Percentiles rank a stretch among this genome's conserved stretches.
These are phyloP conservation scores for Heliornis fulica DNA, from an alignment of 2,113 vertebrate species.

Conservation along the genomic window DNA sequence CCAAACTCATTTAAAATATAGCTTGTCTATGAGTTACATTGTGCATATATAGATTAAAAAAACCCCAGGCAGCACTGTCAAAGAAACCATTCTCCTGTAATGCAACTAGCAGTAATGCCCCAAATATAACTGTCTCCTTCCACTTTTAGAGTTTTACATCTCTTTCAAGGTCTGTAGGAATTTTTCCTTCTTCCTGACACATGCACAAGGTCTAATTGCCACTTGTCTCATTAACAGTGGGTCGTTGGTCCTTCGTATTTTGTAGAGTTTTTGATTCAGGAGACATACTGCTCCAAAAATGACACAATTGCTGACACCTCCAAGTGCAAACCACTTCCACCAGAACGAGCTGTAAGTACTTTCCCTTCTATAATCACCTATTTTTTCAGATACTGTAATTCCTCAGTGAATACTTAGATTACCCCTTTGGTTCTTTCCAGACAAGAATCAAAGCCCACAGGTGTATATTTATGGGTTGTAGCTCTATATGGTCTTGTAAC, in stretches of 20 bases:
- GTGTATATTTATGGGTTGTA: not conserved
- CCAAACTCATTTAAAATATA: not conserved
- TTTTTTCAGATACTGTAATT: not conserved
- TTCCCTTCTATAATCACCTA: not conserved
- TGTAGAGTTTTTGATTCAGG: conserved; percentile 68
- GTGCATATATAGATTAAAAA: not conserved
- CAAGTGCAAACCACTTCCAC: conserved; percentile 3
- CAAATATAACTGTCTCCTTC: not conserved
- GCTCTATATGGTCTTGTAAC: not conserved
- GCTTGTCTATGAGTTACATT: not conserved
- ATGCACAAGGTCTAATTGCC: not conserved
- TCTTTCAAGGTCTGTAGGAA: not conserved
- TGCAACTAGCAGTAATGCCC: not conserved
- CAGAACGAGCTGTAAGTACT: conserved; percentile 18
- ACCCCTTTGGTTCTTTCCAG: not conserved
- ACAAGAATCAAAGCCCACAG: not conserved
- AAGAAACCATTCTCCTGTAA: not conserved
- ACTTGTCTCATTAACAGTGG: conserved; percentile 52
- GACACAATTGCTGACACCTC: not conserved
- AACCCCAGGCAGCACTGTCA: not conserved
- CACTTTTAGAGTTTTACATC: not conserved
- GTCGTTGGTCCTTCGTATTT: not conserved
- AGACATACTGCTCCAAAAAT: conserved; percentile 55
- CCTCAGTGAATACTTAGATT: not conserved
- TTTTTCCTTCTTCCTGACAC: not conserved